These are phyloP conservation scores for Dicrurus megarhynchus DNA, from an alignment of 2,113 vertebrate species.

Conservation along the genomic window DNA sequence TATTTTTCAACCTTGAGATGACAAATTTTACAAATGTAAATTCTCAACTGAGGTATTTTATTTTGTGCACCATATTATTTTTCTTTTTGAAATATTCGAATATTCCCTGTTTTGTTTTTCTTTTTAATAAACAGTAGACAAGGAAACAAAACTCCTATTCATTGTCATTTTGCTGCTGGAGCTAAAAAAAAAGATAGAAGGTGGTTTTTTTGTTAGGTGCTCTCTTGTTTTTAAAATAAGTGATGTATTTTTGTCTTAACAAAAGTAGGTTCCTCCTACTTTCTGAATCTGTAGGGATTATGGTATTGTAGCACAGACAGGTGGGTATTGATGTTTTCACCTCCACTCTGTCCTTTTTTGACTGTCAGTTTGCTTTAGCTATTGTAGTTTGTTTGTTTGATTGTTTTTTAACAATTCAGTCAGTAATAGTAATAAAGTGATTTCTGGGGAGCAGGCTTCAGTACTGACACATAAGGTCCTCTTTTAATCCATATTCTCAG, in stretches of 20 bases:
- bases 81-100: background rate
- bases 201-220: background rate
- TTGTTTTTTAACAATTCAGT: background rate
- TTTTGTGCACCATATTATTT: background rate
- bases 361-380: background rate
- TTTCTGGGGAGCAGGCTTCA: background rate
- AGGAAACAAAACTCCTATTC: background rate
- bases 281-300: background rate
- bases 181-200: background rate
- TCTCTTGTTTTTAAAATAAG: background rate
- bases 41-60: background rate
- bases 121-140: background rate
- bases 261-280: background rate
- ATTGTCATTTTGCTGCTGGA: background rate
- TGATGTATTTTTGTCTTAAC: background rate
- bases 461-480: background rate
- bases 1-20: background rate
- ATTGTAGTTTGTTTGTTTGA: background rate
- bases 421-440: background rate
- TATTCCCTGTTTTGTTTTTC: background rate
- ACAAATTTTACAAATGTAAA: background rate
- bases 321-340: background rate
- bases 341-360: background rate
- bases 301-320: background rate
- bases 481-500: background rate